Evolutionary conservation across 1,140 invertebrate species (phyloP).

Genomic region (Vollenhovia emeryi): DNA sequence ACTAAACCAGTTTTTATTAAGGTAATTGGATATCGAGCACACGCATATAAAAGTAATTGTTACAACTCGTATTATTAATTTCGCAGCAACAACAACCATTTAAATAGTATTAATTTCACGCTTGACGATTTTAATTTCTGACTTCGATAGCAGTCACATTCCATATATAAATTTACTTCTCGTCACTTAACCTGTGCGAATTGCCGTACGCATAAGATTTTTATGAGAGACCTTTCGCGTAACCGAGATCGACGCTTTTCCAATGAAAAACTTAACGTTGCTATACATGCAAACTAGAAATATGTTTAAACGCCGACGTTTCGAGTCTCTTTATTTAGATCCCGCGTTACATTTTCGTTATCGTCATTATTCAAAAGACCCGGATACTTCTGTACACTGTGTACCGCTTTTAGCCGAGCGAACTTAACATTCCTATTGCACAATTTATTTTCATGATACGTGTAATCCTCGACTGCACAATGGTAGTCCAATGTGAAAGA

Average conservation of each 20-base stretch:
- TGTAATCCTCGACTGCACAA: constrained; percentile 1
- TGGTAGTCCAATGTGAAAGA: not conserved
- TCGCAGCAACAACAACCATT: not conserved
- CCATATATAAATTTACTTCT: not conserved
- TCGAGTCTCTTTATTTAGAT: not conserved
- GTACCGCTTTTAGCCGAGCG: not conserved
- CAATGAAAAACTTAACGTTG: not conserved
- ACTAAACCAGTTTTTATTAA: constrained; percentile 34
- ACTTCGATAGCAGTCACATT: not conserved
- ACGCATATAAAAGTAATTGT: not conserved
- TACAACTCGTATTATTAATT: not conserved
- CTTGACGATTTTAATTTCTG: not conserved
- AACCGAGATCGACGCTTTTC: not conserved
- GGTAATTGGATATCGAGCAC: not conserved
- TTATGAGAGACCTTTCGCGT: not conserved
- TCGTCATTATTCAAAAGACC: not conserved
- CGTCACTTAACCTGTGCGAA: not conserved
- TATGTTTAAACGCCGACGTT: not conserved
- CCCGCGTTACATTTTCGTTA: not conserved
- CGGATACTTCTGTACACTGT: not conserved
- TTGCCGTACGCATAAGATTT: not conserved
- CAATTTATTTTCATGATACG: constrained; percentile 34
- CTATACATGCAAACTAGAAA: too few relatives aligned
- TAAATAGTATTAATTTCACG: not conserved
- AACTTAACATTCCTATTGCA: not conserved